These are phyloP conservation scores for Lagodon rhomboides DNA, from an alignment of 2,797 vertebrate species.

Conservation along the genomic window DNA sequence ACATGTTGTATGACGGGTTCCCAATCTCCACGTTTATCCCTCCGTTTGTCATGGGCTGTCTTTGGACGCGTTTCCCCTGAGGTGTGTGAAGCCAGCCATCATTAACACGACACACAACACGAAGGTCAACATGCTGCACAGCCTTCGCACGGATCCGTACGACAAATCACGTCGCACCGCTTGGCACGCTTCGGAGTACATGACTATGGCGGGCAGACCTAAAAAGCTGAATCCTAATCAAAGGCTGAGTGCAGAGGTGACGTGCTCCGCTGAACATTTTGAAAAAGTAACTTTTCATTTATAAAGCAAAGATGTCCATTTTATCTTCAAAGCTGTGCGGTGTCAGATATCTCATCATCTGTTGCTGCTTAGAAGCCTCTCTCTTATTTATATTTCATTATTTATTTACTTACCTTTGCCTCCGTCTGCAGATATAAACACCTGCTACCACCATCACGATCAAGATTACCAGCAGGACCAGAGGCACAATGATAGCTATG, in stretches of 20 bases:
- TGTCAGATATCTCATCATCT: slow-evolving; percentile 33
- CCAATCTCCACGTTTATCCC: slow-evolving; percentile 99
- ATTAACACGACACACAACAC: slow-evolving; percentile 49
- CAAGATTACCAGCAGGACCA: slow-evolving; percentile 95
- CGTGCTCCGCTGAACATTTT: slow-evolving; percentile 4
- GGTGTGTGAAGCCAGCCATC: slow-evolving; percentile 26
- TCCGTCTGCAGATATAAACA: slow-evolving; percentile 95
- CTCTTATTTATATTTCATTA: not conserved
- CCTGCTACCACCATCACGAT: slow-evolving; percentile 95
- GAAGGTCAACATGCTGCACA: slow-evolving; percentile 29
- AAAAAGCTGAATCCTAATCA: slow-evolving; percentile 40
- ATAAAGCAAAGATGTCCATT: slow-evolving; percentile 22
- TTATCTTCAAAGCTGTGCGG: slow-evolving; percentile 35
- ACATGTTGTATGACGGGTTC: slow-evolving; percentile 99
- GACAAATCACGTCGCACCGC: slow-evolving; percentile 20
- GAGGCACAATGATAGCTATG: slow-evolving; percentile 97
- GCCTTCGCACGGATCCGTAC: slow-evolving; percentile 11
- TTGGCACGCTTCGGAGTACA: slow-evolving; percentile 9
- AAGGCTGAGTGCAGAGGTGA: not conserved
- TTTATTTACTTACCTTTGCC: slow-evolving; percentile 88
- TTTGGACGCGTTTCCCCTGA: slow-evolving; percentile 96
- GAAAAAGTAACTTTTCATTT: slow-evolving; percentile 31
- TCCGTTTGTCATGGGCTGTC: slow-evolving; percentile 98
- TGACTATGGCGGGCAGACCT: not conserved
- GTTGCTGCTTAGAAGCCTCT: slow-evolving; percentile 35